Evolutionary conservation across 2,113 vertebrate genomes (phyloP), one percentile per base, ranked within the genome.

Genomic region (Tenrec ecaudatus): DNA sequence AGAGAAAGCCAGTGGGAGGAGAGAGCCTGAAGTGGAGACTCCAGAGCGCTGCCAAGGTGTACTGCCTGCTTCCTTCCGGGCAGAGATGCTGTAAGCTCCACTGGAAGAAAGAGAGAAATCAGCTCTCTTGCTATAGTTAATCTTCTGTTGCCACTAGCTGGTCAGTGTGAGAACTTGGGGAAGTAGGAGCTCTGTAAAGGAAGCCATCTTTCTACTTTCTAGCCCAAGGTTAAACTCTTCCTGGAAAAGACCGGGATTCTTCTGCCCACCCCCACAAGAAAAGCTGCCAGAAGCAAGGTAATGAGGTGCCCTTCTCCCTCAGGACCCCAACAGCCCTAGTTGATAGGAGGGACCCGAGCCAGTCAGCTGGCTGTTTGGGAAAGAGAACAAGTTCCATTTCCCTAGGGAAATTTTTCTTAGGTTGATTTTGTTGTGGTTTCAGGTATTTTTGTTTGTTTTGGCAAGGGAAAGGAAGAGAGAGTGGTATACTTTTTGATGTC

Each of bases 121-220:
- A 95, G 94, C 94, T 92, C 86, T 89, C 93, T 95, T 64, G 29
- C 96, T 69, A 98, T 98, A 98, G 97, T 97, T 98, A 98, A 98
- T 98, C 97, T 98, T 98, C 97, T 98, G 98, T 98, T 98, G 98
- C 98, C 98, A 98, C 98, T 98, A 98, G 96, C 98, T 98, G 98
- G 98, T 98, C 98, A 98, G 94, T 71, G 0, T 6, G 95, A 98
- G 98, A 98, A 98, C 96, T 97, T 91, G 96, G 97, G 86, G 94
- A 98, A 97, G 93, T 64, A 82, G 76, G 89, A 93, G 83, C 81
- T 97, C 96, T 62, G 88, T 0, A 29, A 91, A 73, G 10, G 29
- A 94, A 89, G 94, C 77, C 77, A 14, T 53, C 80, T 31, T 75
- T 5, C 0, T 25, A 57, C 82, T 2, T 57, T 36, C 20, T 17